Percentiles rank a stretch among this genome's conserved stretches.
Conservation (phyloP, 2,797 vertebrate species). For the Adrianichthys oophorus region DNA sequence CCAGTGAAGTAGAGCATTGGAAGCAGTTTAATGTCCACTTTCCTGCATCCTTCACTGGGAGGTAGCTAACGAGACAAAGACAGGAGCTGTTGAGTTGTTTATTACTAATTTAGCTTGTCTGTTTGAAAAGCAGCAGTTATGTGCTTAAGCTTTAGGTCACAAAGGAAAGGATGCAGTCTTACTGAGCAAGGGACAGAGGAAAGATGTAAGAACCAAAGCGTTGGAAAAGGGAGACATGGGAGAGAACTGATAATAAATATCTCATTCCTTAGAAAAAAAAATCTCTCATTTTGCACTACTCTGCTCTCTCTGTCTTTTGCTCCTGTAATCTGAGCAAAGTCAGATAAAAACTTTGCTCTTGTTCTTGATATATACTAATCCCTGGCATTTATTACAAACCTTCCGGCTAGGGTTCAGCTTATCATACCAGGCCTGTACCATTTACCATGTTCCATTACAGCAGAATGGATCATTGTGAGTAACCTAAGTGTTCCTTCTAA, state of each 20-base stretch:
- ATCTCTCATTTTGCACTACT: slow-evolving; percentile 20
- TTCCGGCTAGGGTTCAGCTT: slow-evolving; percentile 77
- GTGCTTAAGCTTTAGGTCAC: slow-evolving; percentile 24
- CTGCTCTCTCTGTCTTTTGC: slow-evolving; percentile 56
- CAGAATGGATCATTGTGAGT: slow-evolving; percentile 19
- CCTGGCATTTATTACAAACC: slow-evolving; percentile 81
- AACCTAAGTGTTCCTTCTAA: no score
- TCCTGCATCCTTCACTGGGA: slow-evolving; percentile 44
- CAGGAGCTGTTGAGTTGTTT: slow-evolving; percentile 46
- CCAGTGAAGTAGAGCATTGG: slow-evolving; percentile 42
- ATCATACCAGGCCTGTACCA: slow-evolving; percentile 70
- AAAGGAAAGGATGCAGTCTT: slow-evolving; percentile 22
- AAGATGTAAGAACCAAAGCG: slow-evolving; percentile 12
- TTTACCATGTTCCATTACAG: slow-evolving; percentile 35
- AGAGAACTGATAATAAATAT: slow-evolving; percentile 60
- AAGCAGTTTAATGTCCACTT: slow-evolving; percentile 46
- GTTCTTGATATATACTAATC: slow-evolving; percentile 81
- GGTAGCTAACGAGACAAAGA: slow-evolving; percentile 35
- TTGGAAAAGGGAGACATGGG: slow-evolving; percentile 30
- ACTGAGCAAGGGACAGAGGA: slow-evolving; percentile 47
- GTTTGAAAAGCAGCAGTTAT: slow-evolving; percentile 40
- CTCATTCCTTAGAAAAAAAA: slow-evolving; percentile 19
- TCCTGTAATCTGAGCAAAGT: slow-evolving; percentile 72
- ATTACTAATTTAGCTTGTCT: slow-evolving; percentile 46
- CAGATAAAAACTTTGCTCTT: slow-evolving; percentile 74